A percentile compares a stretch with the other conserved stretches of the same genome.
Conservation (phyloP, 1,140 invertebrate species). For the Drosophila bifasciata region DNA sequence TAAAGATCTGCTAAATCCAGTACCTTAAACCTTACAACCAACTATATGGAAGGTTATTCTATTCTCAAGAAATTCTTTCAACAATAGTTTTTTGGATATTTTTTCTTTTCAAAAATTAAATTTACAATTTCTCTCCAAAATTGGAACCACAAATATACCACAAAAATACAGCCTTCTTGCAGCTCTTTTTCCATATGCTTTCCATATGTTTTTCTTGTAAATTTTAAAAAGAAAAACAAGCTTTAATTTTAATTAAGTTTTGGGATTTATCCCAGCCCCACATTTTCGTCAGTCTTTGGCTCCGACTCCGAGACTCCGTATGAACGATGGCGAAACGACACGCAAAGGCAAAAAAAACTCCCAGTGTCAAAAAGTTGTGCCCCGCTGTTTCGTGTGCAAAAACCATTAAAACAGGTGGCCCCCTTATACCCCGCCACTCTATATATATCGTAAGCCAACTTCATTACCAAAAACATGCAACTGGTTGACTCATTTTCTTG, state of each 20-base stretch:
- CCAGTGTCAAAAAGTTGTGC: slow-evolving; percentile 64
- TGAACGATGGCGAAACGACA: slow-evolving; percentile 49
- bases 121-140: not conserved
- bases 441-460: not conserved
- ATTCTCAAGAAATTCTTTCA: not conserved
- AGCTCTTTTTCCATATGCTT: slow-evolving; percentile 1
- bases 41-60: no score
- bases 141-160: slow-evolving; percentile 21
- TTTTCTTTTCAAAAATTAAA: not conserved
- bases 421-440: slow-evolving; percentile 39
- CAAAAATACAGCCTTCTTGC: slow-evolving; percentile 34
- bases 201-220: not conserved
- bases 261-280: slow-evolving; percentile 25
- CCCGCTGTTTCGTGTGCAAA: slow-evolving; percentile 50
- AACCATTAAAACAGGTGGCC: slow-evolving; percentile 77
- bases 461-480: slow-evolving; percentile 59
- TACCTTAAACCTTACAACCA: no score
- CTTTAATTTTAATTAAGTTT: slow-evolving; percentile 74
- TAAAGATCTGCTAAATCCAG: no score
- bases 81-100: not conserved
- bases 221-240: slow-evolving; percentile 18
- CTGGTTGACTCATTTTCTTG: slow-evolving; percentile 71
- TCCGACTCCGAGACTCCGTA: no score
- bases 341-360: slow-evolving; percentile 51
- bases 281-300: slow-evolving; percentile 42